Conservation (phyloP, 2,113 vertebrate genomes). For the Vidua chalybeata region DNA sequence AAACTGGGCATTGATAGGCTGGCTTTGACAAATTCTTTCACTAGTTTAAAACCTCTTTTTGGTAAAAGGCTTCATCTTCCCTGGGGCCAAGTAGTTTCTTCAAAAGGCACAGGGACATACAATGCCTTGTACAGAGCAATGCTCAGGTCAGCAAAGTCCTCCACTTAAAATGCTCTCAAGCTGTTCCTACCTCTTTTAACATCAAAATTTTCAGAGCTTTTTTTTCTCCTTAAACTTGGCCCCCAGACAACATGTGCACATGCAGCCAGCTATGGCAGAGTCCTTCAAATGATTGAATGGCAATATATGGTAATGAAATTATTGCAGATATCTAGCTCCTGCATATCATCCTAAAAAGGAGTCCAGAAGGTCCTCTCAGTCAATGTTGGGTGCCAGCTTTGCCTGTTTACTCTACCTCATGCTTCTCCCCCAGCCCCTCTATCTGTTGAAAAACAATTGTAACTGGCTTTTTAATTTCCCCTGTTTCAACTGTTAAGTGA, state of each 20-base stretch:
- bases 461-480: background rate
- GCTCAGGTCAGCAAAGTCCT: background rate
- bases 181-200: background rate
- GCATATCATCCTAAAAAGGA: background rate
- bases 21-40: background rate
- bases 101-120: background rate
- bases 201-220: background rate
- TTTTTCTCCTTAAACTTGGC: background rate
- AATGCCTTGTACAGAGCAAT: background rate
- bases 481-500: background rate
- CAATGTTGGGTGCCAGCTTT: background rate
- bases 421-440: background rate
- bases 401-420: background rate
- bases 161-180: background rate
- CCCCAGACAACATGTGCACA: background rate
- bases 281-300: background rate
- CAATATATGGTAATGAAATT: background rate
- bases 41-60: background rate
- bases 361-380: background rate
- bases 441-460: background rate
- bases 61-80: background rate
- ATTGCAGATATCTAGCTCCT: background rate
- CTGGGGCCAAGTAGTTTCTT: background rate
- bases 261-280: background rate
- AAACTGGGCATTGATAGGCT: background rate